Evolutionary conservation across 2,797 vertebrate genomes (phyloP).

Genomic region (Sebastes flavidus): DNA sequence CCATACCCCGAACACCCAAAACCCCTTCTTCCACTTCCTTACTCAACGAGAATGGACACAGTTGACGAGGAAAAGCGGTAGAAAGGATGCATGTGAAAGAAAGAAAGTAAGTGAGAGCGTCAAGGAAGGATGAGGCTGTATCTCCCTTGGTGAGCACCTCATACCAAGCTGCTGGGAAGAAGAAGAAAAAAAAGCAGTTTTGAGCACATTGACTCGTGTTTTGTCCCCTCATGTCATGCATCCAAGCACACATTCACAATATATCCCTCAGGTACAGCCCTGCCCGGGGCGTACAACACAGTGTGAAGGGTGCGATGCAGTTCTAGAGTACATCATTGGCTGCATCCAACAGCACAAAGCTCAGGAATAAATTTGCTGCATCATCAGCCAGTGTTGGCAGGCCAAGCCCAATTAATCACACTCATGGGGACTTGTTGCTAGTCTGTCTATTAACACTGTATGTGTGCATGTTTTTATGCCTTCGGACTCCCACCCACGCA

Average conservation of each 20-base stretch:
- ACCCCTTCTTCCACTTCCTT: not conserved
- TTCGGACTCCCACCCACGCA: slow-evolving; percentile 44
- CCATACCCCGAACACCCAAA: not conserved
- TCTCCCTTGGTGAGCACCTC: not conserved
- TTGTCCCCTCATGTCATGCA: not conserved
- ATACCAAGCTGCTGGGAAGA: not conserved
- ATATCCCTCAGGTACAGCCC: not conserved
- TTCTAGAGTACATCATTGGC: slow-evolving; percentile 4
- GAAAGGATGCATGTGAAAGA: not conserved
- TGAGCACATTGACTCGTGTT: not conserved
- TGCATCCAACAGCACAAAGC: slow-evolving; percentile 22
- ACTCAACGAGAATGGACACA: not conserved
- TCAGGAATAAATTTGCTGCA: slow-evolving; percentile 39
- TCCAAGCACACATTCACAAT: not conserved
- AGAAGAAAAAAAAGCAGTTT: not conserved
- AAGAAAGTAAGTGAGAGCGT: not conserved
- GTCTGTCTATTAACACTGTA: slow-evolving; percentile 42
- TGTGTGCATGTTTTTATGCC: slow-evolving; percentile 36
- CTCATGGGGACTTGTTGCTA: slow-evolving; percentile 42
- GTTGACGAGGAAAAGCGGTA: not conserved
- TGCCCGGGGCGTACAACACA: not conserved
- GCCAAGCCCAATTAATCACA: slow-evolving; percentile 55
- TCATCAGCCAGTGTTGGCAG: slow-evolving; percentile 53
- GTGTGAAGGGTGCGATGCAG: not conserved
- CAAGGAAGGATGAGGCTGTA: not conserved